Base-by-base conservation (phyloP, 2,888 invertebrate genomes). In the Chrysopilus asiliformis region DNA sequence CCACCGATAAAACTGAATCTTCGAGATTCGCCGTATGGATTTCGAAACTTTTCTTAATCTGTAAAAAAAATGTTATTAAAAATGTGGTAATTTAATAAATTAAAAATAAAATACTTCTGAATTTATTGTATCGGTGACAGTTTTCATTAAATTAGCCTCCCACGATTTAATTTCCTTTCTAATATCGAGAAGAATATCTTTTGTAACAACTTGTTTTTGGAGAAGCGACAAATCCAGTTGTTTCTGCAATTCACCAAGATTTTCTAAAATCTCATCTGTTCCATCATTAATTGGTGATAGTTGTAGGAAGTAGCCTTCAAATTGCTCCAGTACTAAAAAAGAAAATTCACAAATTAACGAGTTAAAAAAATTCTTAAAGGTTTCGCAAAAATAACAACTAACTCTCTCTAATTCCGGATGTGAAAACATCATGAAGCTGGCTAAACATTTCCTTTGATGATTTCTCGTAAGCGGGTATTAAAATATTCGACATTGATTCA, bases 361-460 rank as follows among this genome's bases (percentile, higher is more conserved):
- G 27, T 13, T n/a, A n/a, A n/a, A 12, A 17, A 20, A 35, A 8
- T 22, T 22, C 10, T 22, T 22, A 8, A 10, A 22, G 10, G 6
- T 22, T 25, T 13, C 22, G 25, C n/a, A n/a, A n/a, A n/a, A n/a
- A n/a, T n/a, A n/a, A n/a, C n/a, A 48, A 52, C 10, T 49, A 65
- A 91, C 91, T 90, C 64, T 94, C 91, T 56, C 79, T 80, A 6
- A 91, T 86, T 36, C 95, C 95, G 45, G 72, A 72, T 34, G 80
- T 76, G 64, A 94, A 95, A 13, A 82, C 75, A 34, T 84, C 81
- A 57, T 90, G 89, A 38, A 95, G 71, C 63, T 95, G 93, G 30
- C 76, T 71, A 57, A 93, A 90, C 72, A 95, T 81, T 53, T 76
- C 76, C 51, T 79, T 77, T 49, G 84, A 84, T 37, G 85, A 76